Evolutionary conservation across 1,140 invertebrate species (phyloP), one percentile per base, ranked within the genome.

Genomic region (Drosophila pruinosa): DNA sequence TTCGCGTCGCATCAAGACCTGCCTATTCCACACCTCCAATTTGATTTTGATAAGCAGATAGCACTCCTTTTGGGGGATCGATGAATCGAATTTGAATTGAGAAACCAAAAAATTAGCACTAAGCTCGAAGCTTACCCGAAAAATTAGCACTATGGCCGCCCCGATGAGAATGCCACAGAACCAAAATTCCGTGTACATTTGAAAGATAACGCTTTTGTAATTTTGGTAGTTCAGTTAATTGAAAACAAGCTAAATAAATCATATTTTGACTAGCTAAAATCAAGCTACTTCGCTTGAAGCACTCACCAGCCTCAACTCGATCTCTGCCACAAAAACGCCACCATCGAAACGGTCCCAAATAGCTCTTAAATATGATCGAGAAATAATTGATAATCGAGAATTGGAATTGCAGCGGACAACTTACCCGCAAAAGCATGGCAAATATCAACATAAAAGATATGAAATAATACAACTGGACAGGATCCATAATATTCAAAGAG

Each of bases 161-260:
- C 80, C 48, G 31, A 86, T 34, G 1, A 88, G 58, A 50, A 88
- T 28, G 48, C 61, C 78, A 43, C 79, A 86, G 45, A 88, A 68
- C 70, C 82, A 88, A 57, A 88, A 65, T 38, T 78, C 78, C 56
- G 38, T 62, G 65, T 68, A 74, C 81, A 86, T 86, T 71, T 47
- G 7, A 4, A 24, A 8, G n/a, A 14, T 45, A 52, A 26, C 4
- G 2, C 8, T 28, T 47, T 6, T 26, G 7, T 22, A 38, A 50
- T 56, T 68, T 64, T 28, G 58, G 54, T 22, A 47, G 39, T 31
- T 69, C 48, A 2, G 19, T 24, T 50, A 48, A 50, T 48, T 5
- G 4, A 10, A 8, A 19, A 17, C 15, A 12, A 53, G 24, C 17
- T 12, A 24, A 43, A 39, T 17, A 34, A 8, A 22, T 4, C n/a